These are phyloP conservation scores for Rhinoderma darwinii DNA, from an alignment of 2,113 vertebrate species.

Conservation along the genomic window DNA sequence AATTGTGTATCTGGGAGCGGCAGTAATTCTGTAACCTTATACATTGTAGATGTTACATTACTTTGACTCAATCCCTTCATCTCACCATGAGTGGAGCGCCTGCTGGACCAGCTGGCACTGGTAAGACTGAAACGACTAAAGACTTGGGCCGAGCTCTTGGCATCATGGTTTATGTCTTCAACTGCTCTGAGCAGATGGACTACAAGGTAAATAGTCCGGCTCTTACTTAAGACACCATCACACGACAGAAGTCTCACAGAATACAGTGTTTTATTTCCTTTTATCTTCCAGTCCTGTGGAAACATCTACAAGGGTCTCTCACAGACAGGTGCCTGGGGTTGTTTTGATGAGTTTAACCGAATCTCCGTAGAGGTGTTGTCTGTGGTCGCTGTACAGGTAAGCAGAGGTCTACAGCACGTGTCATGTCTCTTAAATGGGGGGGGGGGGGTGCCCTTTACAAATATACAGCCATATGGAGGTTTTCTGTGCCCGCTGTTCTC, in stretches of 20 bases:
- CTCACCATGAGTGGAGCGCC: conserved; percentile 95
- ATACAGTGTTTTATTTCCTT: background rate
- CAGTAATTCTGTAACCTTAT: background rate
- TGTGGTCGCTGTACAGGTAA: conserved; percentile 95
- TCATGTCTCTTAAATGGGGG: too few species aligned
- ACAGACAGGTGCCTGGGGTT: conserved; percentile 98
- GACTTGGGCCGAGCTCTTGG: conserved; percentile 91
- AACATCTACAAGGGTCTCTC: conserved; percentile 98
- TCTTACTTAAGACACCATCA: too few species aligned
- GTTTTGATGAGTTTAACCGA: conserved; percentile 97
- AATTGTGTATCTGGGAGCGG: too few species aligned
- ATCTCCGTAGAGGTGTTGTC: conserved; percentile 97
- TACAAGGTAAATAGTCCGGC: conserved; percentile 82
- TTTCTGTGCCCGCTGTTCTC: too few species aligned
- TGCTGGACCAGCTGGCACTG: conserved; percentile 90
- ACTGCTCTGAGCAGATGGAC: conserved; percentile 99
- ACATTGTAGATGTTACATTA: conserved; percentile 88
- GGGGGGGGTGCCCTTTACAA: too few species aligned
- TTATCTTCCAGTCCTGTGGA: conserved; percentile 85
- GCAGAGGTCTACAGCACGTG: conserved; percentile 42
- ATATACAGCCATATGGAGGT: too few species aligned
- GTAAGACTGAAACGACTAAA: conserved; percentile 97
- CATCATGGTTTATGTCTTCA: conserved; percentile 96
- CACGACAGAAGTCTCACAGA: too few species aligned
- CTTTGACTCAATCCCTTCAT: conserved; percentile 93